Conservation (phyloP, 2,797 vertebrate genomes). For the Odontamblyopus rebecca region DNA sequence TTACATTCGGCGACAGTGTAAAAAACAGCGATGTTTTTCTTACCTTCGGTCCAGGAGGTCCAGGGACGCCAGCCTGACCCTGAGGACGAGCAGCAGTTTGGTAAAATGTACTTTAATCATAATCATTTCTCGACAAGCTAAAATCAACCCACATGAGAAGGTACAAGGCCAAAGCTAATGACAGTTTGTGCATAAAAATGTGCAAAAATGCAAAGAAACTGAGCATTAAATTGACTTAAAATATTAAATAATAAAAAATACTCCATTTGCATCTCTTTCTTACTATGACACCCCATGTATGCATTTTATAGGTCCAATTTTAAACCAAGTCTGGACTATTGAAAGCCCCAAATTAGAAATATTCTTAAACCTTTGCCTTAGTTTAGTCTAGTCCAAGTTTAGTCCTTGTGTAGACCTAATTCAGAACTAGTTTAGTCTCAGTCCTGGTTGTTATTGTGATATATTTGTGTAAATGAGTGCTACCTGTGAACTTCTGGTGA, state of each 20-base stretch:
- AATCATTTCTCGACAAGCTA: too few relatives aligned
- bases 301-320: not conserved
- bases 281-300: not conserved
- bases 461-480: slow-evolving; percentile 20
- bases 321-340: not conserved
- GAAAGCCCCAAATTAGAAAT: not conserved
- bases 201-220: too few relatives aligned
- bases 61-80: slow-evolving; percentile 72
- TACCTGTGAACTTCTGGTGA: slow-evolving; percentile 77
- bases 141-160: too few relatives aligned
- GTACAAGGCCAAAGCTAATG: too few relatives aligned
- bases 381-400: not conserved
- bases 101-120: too few relatives aligned
- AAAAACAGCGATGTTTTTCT: not conserved
- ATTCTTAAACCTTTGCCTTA: not conserved
- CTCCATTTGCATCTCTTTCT: too few relatives aligned
- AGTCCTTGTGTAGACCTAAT: not conserved
- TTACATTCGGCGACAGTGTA: not conserved
- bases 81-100: slow-evolving; percentile 29
- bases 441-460: not conserved
- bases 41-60: slow-evolving; percentile 77
- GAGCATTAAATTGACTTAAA: too few relatives aligned
- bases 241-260: too few relatives aligned
- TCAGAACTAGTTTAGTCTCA: not conserved
- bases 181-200: too few relatives aligned